Percentiles rank a stretch among this genome's conserved stretches.
phyloP scores from a whole-genome alignment of 2,113 vertebrate genomes.

The Tachycineta bicolor region DNA sequence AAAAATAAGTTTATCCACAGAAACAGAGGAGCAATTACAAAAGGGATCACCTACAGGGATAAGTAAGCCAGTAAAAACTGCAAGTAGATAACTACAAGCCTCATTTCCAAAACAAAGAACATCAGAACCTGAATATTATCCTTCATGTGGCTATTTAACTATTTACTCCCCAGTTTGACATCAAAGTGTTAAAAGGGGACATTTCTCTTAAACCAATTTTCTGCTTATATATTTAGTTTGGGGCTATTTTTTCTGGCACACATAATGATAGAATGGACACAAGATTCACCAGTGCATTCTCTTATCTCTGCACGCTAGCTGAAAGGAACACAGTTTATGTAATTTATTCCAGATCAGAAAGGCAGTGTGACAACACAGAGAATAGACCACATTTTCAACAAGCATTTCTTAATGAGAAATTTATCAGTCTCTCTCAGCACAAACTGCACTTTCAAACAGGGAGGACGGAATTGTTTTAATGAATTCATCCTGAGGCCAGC shows the following conservation, averaged over 20 bases:
- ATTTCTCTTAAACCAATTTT: background rate
- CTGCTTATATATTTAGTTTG: background rate
- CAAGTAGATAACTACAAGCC: background rate
- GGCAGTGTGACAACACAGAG: background rate
- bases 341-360: background rate
- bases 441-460: background rate
- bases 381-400: background rate
- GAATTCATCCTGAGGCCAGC: background rate
- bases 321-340: background rate
- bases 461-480: background rate
- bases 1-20: background rate
- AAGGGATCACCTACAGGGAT: background rate
- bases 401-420: conserved; percentile 17
- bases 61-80: background rate
- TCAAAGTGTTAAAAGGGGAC: background rate
- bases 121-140: background rate
- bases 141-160: background rate
- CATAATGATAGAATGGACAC: background rate
- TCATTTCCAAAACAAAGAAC: background rate
- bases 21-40: background rate
- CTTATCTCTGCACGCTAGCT: background rate
- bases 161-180: background rate
- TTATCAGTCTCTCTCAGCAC: background rate
- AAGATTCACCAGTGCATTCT: background rate
- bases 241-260: background rate